Conservation (phyloP, 2,888 invertebrate genomes). For the Cyaniris semiargus region DNA sequence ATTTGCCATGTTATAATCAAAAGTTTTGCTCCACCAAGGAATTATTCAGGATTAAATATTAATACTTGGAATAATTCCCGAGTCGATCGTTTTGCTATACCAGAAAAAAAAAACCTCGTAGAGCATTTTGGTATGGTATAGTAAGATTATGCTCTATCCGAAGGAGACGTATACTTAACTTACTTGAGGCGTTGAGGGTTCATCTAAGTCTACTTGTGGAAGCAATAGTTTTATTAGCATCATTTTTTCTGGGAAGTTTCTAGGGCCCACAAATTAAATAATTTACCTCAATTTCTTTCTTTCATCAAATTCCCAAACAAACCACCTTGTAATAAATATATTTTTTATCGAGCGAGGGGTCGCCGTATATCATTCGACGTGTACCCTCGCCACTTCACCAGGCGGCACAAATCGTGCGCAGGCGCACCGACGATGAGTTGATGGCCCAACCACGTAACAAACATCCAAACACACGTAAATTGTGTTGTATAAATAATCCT, state of each 20-base stretch:
- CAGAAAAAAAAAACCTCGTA: too few relatives aligned
- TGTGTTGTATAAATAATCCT: conserved; percentile 12
- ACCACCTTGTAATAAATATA: not conserved
- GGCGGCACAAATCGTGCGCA: not conserved
- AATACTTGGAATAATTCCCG: too few relatives aligned
- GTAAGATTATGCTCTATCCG: too few relatives aligned
- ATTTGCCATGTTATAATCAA: too few relatives aligned
- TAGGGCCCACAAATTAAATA: not conserved
- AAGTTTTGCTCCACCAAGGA: too few relatives aligned
- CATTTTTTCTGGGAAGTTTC: not conserved
- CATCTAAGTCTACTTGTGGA: not conserved
- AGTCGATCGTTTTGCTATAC: too few relatives aligned
- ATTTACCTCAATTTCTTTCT: not conserved
- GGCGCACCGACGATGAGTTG: conserved; percentile 1
- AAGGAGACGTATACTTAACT: too few relatives aligned
- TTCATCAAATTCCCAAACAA: not conserved
- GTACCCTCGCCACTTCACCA: not conserved
- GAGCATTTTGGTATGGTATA: too few relatives aligned
- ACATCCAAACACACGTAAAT: conserved; percentile 9
- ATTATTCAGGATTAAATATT: too few relatives aligned
- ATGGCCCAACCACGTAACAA: not conserved
- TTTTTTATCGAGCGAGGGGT: conserved; percentile 9
- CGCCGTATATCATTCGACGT: conserved; percentile 14
- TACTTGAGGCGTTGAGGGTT: too few relatives aligned
- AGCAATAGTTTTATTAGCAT: not conserved